Percentiles rank a stretch among this genome's conserved stretches.
Conservation (phyloP, 2,113 vertebrate species). For the Hippoglossus stenolepis region DNA sequence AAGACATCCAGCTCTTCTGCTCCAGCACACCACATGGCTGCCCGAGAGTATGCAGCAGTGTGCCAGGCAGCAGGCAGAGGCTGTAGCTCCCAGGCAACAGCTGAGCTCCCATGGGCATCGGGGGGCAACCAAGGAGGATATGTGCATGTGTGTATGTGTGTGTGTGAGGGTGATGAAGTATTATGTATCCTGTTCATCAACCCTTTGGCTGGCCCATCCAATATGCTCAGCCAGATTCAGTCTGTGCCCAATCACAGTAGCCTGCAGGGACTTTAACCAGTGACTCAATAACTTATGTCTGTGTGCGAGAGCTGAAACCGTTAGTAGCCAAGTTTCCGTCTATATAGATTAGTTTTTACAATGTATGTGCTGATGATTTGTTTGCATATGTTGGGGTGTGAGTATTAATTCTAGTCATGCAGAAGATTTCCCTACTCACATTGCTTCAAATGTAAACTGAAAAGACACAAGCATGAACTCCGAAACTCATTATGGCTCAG, state of each 20-base stretch:
- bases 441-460: not conserved
- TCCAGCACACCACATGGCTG: conserved; percentile 45
- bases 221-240: conserved; percentile 63
- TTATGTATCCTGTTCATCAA: conserved; percentile 60
- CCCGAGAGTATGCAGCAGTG: conserved; percentile 45
- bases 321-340: not conserved
- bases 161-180: conserved; percentile 34
- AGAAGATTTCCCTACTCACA: not conserved
- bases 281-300: conserved; percentile 41
- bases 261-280: conserved; percentile 48
- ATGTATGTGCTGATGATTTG: not conserved
- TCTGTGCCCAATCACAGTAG: conserved; percentile 39
- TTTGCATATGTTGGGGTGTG: not conserved
- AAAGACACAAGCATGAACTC: not conserved
- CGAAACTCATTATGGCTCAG: not conserved
- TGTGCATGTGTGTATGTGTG: conserved; percentile 5
- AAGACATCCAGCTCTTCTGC: conserved; percentile 65
- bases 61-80: conserved; percentile 61
- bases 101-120: conserved; percentile 73
- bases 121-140: conserved; percentile 39
- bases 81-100: conserved; percentile 74
- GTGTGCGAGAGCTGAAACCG: not conserved
- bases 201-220: conserved; percentile 49
- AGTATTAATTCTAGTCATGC: not conserved
- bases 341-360: not conserved